Percentiles rank a stretch among this genome's conserved stretches.
These are phyloP conservation scores for Spinus olivaceus DNA, from an alignment of 2,797 vertebrate species.

Conservation along the genomic window DNA sequence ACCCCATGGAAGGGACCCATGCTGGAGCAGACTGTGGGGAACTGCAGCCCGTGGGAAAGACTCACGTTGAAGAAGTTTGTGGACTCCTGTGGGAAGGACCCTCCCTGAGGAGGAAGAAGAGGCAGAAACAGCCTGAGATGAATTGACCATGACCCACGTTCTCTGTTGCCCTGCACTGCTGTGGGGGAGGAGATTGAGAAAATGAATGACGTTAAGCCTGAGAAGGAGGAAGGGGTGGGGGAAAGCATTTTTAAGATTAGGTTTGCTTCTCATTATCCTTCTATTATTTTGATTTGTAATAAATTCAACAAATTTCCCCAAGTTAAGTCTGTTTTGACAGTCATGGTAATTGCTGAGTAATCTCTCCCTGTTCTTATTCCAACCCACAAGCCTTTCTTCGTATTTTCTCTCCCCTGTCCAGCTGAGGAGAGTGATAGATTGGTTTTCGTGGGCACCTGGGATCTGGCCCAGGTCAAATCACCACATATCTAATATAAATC, in stretches of 20 bases:
- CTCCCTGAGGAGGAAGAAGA: not conserved
- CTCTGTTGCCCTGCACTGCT: not conserved
- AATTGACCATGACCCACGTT: not conserved
- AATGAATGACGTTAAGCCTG: not conserved
- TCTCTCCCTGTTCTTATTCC: not conserved
- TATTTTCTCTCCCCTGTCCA: not conserved
- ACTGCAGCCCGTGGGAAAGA: not conserved
- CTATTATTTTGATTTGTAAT: not conserved
- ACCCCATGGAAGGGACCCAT: not conserved
- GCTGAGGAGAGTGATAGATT: not conserved
- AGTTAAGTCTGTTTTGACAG: not conserved
- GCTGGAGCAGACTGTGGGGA: not conserved
- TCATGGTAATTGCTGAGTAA: not conserved
- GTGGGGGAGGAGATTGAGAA: not conserved
- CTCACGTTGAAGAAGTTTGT: accelerated
- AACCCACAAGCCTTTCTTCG: not conserved
- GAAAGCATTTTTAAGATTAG: not conserved
- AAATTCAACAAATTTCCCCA: not conserved
- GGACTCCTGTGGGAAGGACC: not conserved
- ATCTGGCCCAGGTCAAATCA: not conserved
- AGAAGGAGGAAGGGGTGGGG: not conserved
- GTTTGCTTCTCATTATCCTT: not conserved
- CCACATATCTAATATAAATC: not conserved
- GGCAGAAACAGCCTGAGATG: not conserved
- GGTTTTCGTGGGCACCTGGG: not conserved